Percentiles rank a stretch among this genome's conserved stretches.
phyloP scores from a whole-genome alignment of 2,113 vertebrate genomes.

The Arothron firmamentum region DNA sequence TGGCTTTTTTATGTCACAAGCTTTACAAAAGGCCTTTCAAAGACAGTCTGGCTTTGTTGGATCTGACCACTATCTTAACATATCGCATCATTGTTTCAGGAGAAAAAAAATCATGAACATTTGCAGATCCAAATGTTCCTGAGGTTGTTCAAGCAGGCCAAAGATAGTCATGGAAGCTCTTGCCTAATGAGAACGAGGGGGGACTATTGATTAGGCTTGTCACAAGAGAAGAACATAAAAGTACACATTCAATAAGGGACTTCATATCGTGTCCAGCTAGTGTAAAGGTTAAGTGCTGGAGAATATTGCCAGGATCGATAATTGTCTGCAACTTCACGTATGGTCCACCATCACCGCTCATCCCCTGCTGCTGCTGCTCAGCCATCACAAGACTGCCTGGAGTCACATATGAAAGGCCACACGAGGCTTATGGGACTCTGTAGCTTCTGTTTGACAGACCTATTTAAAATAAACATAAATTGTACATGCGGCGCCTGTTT shows the following conservation, averaged over 20 bases:
- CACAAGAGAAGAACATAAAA: slow-evolving; percentile 77
- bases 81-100: neutral
- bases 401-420: slow-evolving; percentile 64
- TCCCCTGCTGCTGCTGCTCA: slow-evolving; percentile 21
- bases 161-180: slow-evolving; percentile 43
- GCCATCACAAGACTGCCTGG: slow-evolving; percentile 35
- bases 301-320: slow-evolving; percentile 79
- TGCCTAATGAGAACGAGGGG: slow-evolving; percentile 69
- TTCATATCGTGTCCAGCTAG: slow-evolving; percentile 77
- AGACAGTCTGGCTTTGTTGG: slow-evolving; percentile 1
- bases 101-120: neutral
- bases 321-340: slow-evolving; percentile 74
- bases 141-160: slow-evolving; percentile 9
- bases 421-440: slow-evolving; percentile 34
- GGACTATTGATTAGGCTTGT: slow-evolving; percentile 74
- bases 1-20: slow-evolving; percentile 17
- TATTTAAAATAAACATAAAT: slow-evolving; percentile 52
- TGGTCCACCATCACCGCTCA: slow-evolving; percentile 45
- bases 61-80: neutral
- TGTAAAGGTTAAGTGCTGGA: slow-evolving; percentile 83
- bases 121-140: neutral
- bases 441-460: slow-evolving; percentile 30
- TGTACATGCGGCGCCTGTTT: slow-evolving; percentile 2
- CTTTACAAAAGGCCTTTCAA: slow-evolving; percentile 10
- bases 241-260: slow-evolving; percentile 81